Evolutionary conservation across 2,797 vertebrate genomes (phyloP).

Genomic region (Potorous gilbertii): DNA sequence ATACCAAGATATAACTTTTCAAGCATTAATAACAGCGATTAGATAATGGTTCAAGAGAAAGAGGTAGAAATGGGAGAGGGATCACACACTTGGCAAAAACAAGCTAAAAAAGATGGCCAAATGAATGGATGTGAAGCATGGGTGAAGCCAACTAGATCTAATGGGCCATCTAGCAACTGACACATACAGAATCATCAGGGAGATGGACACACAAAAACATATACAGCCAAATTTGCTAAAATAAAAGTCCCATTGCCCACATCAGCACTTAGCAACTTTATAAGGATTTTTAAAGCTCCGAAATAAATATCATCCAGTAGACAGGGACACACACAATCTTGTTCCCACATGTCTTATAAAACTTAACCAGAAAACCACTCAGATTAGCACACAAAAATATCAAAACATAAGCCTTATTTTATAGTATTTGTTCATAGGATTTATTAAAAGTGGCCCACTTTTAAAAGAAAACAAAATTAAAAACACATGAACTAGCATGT

Average conservation of each 20-base stretch:
- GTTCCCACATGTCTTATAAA: not conserved
- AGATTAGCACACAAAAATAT: not conserved
- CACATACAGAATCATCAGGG: not conserved
- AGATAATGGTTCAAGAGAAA: not conserved
- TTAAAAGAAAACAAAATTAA: slow-evolving; percentile 24
- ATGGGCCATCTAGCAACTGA: not conserved
- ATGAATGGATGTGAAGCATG: not conserved
- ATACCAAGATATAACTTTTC: not conserved
- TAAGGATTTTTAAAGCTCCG: not conserved
- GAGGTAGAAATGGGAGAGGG: not conserved
- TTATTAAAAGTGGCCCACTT: slow-evolving; percentile 20
- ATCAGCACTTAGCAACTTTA: not conserved
- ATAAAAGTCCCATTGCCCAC: slow-evolving; percentile 1
- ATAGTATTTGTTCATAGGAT: slow-evolving; percentile 31
- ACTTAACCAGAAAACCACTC: not conserved
- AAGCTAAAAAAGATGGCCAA: not conserved
- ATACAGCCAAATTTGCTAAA: slow-evolving; percentile 9
- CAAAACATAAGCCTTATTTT: not conserved
- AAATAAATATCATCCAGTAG: not conserved
- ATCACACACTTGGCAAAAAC: not conserved
- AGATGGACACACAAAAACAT: not conserved
- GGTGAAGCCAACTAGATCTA: not conserved
- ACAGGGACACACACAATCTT: not conserved
- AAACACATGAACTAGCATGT: not conserved
- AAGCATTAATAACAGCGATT: not conserved